These are phyloP conservation scores for Limnothrissa miodon DNA, from an alignment of 2,113 vertebrate genomes.

Conservation along the genomic window DNA sequence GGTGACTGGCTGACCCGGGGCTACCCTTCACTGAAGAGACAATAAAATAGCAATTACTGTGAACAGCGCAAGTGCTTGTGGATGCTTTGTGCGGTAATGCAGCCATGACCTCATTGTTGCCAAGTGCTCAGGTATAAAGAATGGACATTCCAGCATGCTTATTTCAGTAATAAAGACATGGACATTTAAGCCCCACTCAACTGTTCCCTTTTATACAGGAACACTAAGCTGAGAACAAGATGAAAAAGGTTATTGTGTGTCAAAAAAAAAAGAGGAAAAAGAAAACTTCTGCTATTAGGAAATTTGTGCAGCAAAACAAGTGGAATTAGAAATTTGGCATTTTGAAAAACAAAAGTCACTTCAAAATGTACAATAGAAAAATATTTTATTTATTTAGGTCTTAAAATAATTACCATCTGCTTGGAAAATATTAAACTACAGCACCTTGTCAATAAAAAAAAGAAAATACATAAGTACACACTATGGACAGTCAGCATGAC, in stretches of 20 bases:
- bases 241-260: constrained; percentile 3
- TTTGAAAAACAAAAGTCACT: not conserved
- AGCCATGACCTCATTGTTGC: constrained; percentile 42
- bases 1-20: constrained; percentile 45
- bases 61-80: constrained; percentile 39
- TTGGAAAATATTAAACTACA: not conserved
- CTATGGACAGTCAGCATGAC: not conserved
- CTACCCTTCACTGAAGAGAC: constrained; percentile 38
- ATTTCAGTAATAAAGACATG: constrained; percentile 1
- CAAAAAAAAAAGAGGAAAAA: not conserved
- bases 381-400: not conserved
- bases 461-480: not conserved
- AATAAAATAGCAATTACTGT: constrained; percentile 50
- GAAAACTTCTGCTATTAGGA: not conserved
- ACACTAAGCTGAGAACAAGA: not conserved
- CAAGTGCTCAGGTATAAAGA: constrained; percentile 38
- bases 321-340: not conserved
- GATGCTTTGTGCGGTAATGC: constrained; percentile 37
- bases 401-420: not conserved
- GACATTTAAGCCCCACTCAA: constrained; percentile 17
- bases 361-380: not conserved
- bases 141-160: constrained; percentile 6
- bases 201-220: constrained; percentile 13
- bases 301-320: not conserved
- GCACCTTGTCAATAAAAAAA: not conserved